These are phyloP conservation scores for Merodon equestris DNA, from an alignment of 2,888 invertebrate species.

Conservation along the genomic window DNA sequence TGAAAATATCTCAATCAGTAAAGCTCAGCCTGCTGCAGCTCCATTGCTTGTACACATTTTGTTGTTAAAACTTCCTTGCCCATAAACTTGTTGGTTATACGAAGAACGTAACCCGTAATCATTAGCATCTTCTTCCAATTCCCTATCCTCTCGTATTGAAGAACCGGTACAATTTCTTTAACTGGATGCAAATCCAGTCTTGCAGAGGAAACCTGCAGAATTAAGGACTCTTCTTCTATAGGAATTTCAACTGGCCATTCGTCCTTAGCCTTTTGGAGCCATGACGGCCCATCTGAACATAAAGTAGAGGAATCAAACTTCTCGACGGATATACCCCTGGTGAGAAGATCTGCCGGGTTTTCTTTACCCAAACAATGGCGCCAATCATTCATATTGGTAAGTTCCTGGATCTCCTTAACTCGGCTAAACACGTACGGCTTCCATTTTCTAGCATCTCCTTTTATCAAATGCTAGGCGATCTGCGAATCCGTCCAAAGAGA, in stretches of 20 bases:
- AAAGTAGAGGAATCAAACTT: neutral
- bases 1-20: slow-evolving; percentile 4
- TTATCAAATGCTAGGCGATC: slow-evolving; percentile 23
- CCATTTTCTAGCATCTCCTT: slow-evolving; percentile 28
- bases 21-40: slow-evolving; percentile 13
- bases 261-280: slow-evolving; percentile 9
- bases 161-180: slow-evolving; percentile 6
- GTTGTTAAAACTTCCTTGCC: neutral
- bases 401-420: slow-evolving; percentile 26
- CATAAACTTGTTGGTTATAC: slow-evolving; percentile 4
- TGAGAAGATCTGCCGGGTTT: slow-evolving; percentile 13
- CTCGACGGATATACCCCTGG: slow-evolving; percentile 8
- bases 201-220: too few relatives aligned
- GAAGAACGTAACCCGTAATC: slow-evolving; percentile 12
- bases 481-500: slow-evolving; percentile 28
- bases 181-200: too few relatives aligned
- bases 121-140: slow-evolving; percentile 29
- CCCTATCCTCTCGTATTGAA: slow-evolving; percentile 13
- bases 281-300: slow-evolving; percentile 3
- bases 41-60: neutral
- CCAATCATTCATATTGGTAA: neutral
- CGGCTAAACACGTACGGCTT: slow-evolving; percentile 36
- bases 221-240: neutral
- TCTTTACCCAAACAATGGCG: slow-evolving; percentile 9
- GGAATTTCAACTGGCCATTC: slow-evolving; percentile 4